Evolutionary conservation across 1,140 invertebrate genomes (phyloP).

Genomic region (Tyrophagus putrescentiae): DNA sequence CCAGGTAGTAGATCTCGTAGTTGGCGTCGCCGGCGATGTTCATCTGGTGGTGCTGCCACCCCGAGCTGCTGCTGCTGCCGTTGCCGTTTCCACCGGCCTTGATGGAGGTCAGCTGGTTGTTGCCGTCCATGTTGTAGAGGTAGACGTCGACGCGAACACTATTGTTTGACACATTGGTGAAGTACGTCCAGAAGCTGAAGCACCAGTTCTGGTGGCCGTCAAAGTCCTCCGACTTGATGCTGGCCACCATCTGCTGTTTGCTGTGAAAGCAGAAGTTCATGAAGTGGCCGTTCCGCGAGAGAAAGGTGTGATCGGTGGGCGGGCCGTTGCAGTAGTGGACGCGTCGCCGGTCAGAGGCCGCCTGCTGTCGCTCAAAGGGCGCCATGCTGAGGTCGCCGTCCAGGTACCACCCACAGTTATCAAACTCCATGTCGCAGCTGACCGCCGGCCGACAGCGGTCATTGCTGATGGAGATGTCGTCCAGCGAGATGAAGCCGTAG

Average conservation of each 20-base stretch:
- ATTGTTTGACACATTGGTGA: slow-evolving; percentile 1
- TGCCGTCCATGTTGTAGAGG: slow-evolving; percentile 4
- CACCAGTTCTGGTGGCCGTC: background rate
- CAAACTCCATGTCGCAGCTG: slow-evolving; percentile 24
- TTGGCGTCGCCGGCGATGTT: slow-evolving; percentile 17
- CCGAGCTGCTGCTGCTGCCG: background rate
- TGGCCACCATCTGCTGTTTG: background rate
- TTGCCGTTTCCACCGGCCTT: background rate
- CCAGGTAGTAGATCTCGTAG: slow-evolving; percentile 22
- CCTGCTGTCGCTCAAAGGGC: slow-evolving; percentile 9
- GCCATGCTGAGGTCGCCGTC: slow-evolving; percentile 12
- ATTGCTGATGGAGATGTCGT: slow-evolving; percentile 24
- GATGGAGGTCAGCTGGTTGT: background rate
- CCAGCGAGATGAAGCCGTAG: slow-evolving; percentile 25
- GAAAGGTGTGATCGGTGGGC: slow-evolving; percentile 19
- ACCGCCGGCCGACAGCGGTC: slow-evolving; percentile 22
- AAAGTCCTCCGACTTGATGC: background rate
- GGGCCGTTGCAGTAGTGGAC: slow-evolving; percentile 22
- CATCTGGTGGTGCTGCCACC: slow-evolving; percentile 20
- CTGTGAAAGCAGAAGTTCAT: slow-evolving; percentile 21
- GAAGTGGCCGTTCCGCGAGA: slow-evolving; percentile 24
- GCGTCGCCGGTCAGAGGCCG: slow-evolving; percentile 20
- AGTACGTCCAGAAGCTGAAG: background rate
- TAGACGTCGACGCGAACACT: slow-evolving; percentile 18
- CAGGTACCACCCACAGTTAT: slow-evolving; percentile 25